These are phyloP conservation scores for Oryzias sinensis DNA, from an alignment of 2,797 vertebrate genomes.

Conservation along the genomic window DNA sequence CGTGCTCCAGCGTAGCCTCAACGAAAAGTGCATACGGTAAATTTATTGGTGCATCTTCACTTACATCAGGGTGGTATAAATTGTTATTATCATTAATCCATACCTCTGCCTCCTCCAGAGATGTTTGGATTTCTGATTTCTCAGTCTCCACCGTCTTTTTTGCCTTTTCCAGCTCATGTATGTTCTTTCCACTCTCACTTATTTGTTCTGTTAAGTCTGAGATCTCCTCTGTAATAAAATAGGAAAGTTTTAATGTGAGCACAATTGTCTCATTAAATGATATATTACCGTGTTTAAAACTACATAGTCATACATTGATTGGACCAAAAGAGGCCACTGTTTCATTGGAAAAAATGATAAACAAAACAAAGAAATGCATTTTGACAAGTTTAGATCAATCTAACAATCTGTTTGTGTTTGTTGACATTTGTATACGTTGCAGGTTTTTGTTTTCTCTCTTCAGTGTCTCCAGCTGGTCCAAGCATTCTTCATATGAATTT, in stretches of 20 bases:
- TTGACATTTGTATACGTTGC: not conserved
- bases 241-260: not conserved
- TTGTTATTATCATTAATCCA: not conserved
- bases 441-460: conserved; percentile 78
- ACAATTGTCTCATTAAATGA: not conserved
- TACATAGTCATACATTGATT: not conserved
- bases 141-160: conserved; percentile 85
- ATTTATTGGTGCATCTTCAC: not conserved
- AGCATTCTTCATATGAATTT: no score
- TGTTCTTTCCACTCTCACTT: conserved; percentile 82
- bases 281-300: no score
- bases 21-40: conserved; percentile 78
- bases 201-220: conserved; percentile 88
- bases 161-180: conserved; percentile 87
- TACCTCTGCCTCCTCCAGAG: conserved; percentile 90
- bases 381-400: no score
- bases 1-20: conserved; percentile 86
- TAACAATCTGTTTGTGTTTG: no score
- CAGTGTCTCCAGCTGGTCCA: conserved; percentile 73
- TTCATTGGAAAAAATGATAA: not conserved
- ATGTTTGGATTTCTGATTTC: conserved; percentile 83
- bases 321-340: not conserved
- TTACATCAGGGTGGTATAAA: not conserved
- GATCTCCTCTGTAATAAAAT: conserved; percentile 81
- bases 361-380: not conserved